These are phyloP conservation scores for Pan paniscus DNA, from an alignment of 2,113 vertebrate genomes.

Conservation along the genomic window DNA sequence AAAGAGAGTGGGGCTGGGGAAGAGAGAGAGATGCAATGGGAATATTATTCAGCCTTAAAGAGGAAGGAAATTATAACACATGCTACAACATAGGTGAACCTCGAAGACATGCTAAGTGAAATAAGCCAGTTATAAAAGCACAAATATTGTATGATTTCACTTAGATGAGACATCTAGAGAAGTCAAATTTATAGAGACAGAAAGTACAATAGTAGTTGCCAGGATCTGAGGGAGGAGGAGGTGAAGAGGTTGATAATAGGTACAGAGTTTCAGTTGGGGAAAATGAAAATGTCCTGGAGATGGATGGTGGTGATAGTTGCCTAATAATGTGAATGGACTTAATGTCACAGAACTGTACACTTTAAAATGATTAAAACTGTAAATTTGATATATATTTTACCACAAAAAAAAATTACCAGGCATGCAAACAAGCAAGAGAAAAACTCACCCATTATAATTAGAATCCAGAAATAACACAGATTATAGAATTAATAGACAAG, in stretches of 20 bases:
- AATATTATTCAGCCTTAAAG: neutral
- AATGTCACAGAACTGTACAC: neutral
- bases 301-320: neutral
- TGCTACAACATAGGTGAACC: neutral
- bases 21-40: neutral
- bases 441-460: neutral
- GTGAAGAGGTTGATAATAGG: neutral
- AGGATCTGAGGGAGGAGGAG: neutral
- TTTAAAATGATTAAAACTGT: neutral
- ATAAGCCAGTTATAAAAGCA: neutral
- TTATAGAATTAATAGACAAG: neutral
- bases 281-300: neutral
- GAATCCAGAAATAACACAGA: neutral
- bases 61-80: neutral
- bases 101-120: neutral
- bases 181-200: neutral
- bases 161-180: neutral
- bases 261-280: neutral
- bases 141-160: slow-evolving; percentile 1
- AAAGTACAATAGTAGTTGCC: neutral
- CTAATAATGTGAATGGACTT: neutral
- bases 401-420: neutral
- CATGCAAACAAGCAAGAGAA: neutral
- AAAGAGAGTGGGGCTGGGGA: no score
- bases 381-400: neutral